Evolutionary conservation across 2,113 vertebrate genomes (phyloP).

Genomic region (Cyprinodon tularosa): DNA sequence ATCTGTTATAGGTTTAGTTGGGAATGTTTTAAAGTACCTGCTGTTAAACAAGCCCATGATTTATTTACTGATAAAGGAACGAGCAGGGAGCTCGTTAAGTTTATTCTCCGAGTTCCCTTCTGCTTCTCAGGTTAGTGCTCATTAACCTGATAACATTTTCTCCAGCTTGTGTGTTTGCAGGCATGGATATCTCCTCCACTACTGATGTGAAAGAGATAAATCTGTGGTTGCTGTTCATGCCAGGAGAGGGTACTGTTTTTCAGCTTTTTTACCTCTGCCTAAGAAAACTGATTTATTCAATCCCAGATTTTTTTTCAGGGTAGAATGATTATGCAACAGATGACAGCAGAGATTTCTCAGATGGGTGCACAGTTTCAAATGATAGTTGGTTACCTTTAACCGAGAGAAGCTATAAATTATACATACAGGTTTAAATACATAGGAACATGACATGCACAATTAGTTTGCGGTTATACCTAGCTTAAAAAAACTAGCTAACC

Average conservation of each 20-base stretch:
- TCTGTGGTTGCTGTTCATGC: constrained; percentile 26
- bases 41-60: constrained; percentile 13
- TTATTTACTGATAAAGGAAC: not conserved
- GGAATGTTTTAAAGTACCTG: not conserved
- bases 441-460: not conserved
- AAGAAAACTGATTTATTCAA: not conserved
- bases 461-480: not conserved
- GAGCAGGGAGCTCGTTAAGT: not conserved
- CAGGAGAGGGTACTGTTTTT: constrained; percentile 73
- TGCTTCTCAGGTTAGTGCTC: constrained; percentile 1
- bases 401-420: not conserved
- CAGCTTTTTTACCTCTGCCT: constrained; percentile 37
- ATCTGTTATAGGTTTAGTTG: not conserved
- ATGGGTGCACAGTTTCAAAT: too few relatives aligned
- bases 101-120: constrained; percentile 1
- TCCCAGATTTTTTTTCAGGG: not conserved
- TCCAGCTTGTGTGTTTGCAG: not conserved
- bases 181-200: constrained; percentile 3
- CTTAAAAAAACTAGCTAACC: too few relatives aligned
- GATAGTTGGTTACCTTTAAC: too few relatives aligned
- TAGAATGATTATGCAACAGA: not conserved
- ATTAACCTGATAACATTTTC: constrained; percentile 8
- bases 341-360: too few relatives aligned
- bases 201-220: not conserved
- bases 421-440: not conserved